Evolutionary conservation across 2,113 vertebrate genomes (phyloP), one percentile per base, ranked within the genome.

Genomic region (Rhipidura dahli): DNA sequence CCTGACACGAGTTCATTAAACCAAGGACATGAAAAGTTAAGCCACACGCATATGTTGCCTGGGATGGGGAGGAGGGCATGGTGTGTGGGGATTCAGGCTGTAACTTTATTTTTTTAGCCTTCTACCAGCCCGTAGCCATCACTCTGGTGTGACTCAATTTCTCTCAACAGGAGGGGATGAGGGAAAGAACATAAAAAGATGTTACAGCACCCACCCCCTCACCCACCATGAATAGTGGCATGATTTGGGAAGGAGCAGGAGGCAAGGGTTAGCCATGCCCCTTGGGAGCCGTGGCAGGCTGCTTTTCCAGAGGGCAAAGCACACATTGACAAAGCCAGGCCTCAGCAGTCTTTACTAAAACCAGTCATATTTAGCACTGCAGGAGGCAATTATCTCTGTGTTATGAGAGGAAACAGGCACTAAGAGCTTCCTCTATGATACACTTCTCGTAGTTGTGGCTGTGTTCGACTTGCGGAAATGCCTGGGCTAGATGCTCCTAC

Each of bases 1-100:
- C 96, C 90, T 92, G 53, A 93, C 79, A 73, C 2, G 7, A 89
- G 87, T 87, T 91, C 94, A 77, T 83, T 72, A 92, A 93, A 95
- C 83, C 75, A 70, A 87, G 64, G 92, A 90, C 75, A 35, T 10
- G 56, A 73, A 64, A 92, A 88, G 87, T 83, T 77, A 78, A 92
- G 51, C 37, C 69, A n/a, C 22, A 30, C 42, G 37, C 51, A 4
- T 35, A 10, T 1, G 1, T 56, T 49, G 72, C 35, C 91, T 80
- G n/a, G 60, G 64, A 35, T 59, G 53, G 69, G 63, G 80, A 37
- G 33, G 40, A 47, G 27, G 11, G 7, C n/a, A 35, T 3, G 6
- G 11, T 7, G 28, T 72, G 19, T 3, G 1, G 42, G 13, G 59
- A 77, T 85, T 81, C 39, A 51, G 60, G 28, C 56, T 83, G 11